Evolutionary conservation across 1,140 invertebrate genomes (phyloP), one percentile per base, ranked within the genome.

Genomic region (Drosophila truncata): DNA sequence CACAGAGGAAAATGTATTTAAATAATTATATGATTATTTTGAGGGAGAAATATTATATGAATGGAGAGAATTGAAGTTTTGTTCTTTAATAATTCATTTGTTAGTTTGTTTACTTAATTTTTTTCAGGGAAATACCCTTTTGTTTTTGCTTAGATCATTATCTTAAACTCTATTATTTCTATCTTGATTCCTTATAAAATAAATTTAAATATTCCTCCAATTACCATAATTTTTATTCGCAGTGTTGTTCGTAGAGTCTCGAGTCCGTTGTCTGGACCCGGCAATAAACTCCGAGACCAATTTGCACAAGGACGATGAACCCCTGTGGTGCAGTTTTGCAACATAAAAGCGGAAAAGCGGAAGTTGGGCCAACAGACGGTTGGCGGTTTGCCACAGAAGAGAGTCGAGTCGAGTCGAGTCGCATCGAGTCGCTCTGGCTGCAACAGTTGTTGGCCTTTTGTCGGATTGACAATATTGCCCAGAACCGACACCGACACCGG

Each of bases 251-350:
- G 8, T 18, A 31, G 23, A 65, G 78, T 63, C 71, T 31, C 42
- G 16, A 57, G 67, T 60, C 35, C 27, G 52, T 16, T 59, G 65
- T 69, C 44, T 46, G 33, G 61, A 66, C 42, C 20, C 52, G 66
- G 85, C 85, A 75, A 88, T 88, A 88, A 88, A 88, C 78, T 81
- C 60, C 29, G 64, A 85, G 86, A 90, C 85, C 85, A 88, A 88
- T 88, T 88, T 88, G 85, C 86, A 90, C 85, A 88, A 88, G 85
- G 85, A 91, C 85, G 83, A 90, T 88, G 85, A 88, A 88, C 85
- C 85, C 85, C 85, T 88, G 85, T 64, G 85, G 85, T 90, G 85
- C 86, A 88, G 81, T 87, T 78, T 84, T 73, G 85, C 81, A 70
- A 50, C 67, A 80, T 64, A 80, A 78, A 78, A 44, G 59, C 27